Evolutionary conservation across 2,888 invertebrate species (phyloP), one percentile per base, ranked within the genome.

Genomic region (Chouioia cunea): DNA sequence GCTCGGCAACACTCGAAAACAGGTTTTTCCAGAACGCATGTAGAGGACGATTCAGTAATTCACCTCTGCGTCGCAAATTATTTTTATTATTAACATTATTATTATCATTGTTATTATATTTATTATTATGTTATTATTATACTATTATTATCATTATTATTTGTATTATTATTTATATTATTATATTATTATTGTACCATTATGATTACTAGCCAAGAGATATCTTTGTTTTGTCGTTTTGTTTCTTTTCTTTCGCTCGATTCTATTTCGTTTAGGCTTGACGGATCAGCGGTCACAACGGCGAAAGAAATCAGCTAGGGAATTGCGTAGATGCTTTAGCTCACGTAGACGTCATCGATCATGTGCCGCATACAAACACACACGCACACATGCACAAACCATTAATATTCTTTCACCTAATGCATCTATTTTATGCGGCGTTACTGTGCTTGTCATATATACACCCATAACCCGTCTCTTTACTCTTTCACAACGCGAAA

Each of bases 401-500:
- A 73, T 69, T 73, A 73, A 73, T 69, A 73, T 69, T 63, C 69
- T 69, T 64, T 53, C 50, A 23, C 22, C n/a, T 12, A 63, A 27
- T 58, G 57, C 63, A 63, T 63, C 62, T 58, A 54, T 54, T 63
- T 58, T 18, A 44, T 52, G n/a, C 18, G 16, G 18, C n/a, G 47
- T 36, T 27, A 44, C 43, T 57, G 27, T 27, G 27, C 44, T 53
- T 18, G 15, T 47, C n/a, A n/a, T n/a, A n/a, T n/a, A n/a, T n/a
- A n/a, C n/a, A n/a, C n/a, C n/a, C n/a, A n/a, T n/a, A n/a, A n/a
- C n/a, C n/a, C n/a, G n/a, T n/a, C n/a, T n/a, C n/a, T n/a, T n/a
- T n/a, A n/a, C n/a, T n/a, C 36, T 36, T 36, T 36, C 36, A 10
- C 36, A 36, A 36, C 36, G 36, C 36, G 36, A 36, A 10, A 36